phyloP scores from a whole-genome alignment of 2,888 invertebrate genomes.

The Dolomedes plantarius region DNA sequence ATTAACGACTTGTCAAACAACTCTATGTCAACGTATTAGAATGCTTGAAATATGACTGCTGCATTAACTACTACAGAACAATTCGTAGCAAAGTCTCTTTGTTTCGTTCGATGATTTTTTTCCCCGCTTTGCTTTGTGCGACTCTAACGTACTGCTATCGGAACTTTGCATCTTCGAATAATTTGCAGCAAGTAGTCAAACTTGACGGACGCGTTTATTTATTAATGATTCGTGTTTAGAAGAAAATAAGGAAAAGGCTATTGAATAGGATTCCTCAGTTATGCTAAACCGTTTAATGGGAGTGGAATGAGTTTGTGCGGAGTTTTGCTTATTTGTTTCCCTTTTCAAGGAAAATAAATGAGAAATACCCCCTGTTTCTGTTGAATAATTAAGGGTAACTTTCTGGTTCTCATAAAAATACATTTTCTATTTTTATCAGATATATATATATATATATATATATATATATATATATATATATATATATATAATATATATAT shows the following conservation, averaged over 20 bases:
- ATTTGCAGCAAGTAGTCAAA: slow-evolving; percentile 53
- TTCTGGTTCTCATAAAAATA: no score
- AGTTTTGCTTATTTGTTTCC: no score
- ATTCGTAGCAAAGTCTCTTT: slow-evolving; percentile 52
- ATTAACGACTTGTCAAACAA: slow-evolving; percentile 71
- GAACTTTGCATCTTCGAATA: slow-evolving; percentile 30
- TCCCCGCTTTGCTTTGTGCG: slow-evolving; percentile 10
- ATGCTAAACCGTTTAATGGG: no score
- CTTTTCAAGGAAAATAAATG: no score
- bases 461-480: no score
- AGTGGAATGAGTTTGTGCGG: no score
- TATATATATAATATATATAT: no score
- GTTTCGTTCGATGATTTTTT: slow-evolving; percentile 39
- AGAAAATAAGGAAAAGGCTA: not conserved
- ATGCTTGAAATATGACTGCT: slow-evolving; percentile 65
- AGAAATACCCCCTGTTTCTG: no score
- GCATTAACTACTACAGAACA: slow-evolving; percentile 63
- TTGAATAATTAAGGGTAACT: no score
- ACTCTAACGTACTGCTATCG: slow-evolving; percentile 33
- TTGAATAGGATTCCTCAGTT: no score
- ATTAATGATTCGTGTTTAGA: slow-evolving; percentile 41
- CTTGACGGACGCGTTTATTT: slow-evolving; percentile 43
- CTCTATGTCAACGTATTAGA: slow-evolving; percentile 64
- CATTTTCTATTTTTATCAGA: no score
- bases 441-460: no score